These are phyloP conservation scores for Hypsopygia costalis DNA, from an alignment of 2,888 invertebrate species.

Conservation along the genomic window DNA sequence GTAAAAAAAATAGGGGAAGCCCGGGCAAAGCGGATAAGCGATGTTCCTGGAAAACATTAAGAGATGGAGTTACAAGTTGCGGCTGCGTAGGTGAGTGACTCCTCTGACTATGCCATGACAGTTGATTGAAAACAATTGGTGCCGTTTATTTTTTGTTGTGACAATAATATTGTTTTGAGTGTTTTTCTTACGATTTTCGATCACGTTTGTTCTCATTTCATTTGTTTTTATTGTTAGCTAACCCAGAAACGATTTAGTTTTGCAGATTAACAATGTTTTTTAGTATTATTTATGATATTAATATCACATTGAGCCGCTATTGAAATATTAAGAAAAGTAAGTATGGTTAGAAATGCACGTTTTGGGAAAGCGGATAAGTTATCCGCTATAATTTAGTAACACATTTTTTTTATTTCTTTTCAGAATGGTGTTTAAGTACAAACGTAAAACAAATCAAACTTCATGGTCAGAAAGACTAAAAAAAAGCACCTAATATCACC, in stretches of 20 bases:
- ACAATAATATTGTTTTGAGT: constrained; percentile 1
- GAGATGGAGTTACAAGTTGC: no score
- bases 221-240: constrained; percentile 3
- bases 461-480: constrained; percentile 2
- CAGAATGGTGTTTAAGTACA: constrained; percentile 5
- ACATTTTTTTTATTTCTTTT: constrained; percentile 3
- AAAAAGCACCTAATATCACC: background rate
- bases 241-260: constrained; percentile 1
- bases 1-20: no score
- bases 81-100: no score
- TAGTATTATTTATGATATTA: constrained; percentile 3
- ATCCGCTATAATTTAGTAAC: constrained; percentile 2
- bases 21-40: no score
- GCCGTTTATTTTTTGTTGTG: no score
- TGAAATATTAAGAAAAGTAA: constrained; percentile 3
- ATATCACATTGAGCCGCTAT: constrained; percentile 4
- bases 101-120: no score
- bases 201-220: constrained; percentile 4
- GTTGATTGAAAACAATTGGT: no score
- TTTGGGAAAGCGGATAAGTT: constrained; percentile 7
- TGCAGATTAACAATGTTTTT: no score
- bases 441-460: no score
- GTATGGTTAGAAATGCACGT: constrained; percentile 3
- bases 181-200: constrained; percentile 3
- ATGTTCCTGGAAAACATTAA: no score